These are phyloP conservation scores for Eucriotettix oculatus DNA, from an alignment of 2,888 invertebrate genomes.

Conservation along the genomic window DNA sequence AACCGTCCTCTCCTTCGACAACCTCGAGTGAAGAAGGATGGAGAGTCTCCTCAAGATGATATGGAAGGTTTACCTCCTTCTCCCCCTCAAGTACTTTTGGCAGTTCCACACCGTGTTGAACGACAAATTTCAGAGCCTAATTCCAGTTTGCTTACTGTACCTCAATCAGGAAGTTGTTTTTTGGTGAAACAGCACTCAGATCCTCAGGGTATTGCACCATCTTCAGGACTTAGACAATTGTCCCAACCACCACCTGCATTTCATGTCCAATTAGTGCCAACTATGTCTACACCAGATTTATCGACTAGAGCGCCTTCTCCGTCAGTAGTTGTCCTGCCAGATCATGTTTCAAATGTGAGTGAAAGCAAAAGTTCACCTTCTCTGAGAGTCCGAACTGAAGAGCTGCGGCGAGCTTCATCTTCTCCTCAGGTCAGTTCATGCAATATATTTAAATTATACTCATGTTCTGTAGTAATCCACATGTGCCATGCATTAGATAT, in stretches of 20 bases:
- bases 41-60: conserved; percentile 31
- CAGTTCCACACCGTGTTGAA: conserved; percentile 25
- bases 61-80: conserved; percentile 17
- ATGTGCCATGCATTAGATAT: too few species aligned
- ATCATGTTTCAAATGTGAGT: background rate
- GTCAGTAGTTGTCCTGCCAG: background rate
- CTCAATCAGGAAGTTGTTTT: conserved; percentile 30
- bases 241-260: conserved; percentile 26
- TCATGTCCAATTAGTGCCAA: conserved; percentile 8
- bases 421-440: conserved; percentile 36
- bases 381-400: conserved; percentile 28
- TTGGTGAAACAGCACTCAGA: conserved; percentile 51
- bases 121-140: conserved; percentile 25
- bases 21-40: conserved; percentile 46
- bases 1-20: conserved; percentile 44
- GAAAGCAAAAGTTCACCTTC: conserved; percentile 6
- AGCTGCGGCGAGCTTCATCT: conserved; percentile 40
- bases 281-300: background rate
- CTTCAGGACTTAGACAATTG: conserved; percentile 27
- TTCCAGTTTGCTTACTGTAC: conserved; percentile 31
- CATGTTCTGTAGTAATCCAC: too few species aligned
- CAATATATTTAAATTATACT: background rate
- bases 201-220: conserved; percentile 38
- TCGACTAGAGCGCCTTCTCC: background rate
- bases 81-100: conserved; percentile 26